Base-by-base conservation (phyloP, 2,888 invertebrate species). In the Steinernema carpocapsae region DNA sequence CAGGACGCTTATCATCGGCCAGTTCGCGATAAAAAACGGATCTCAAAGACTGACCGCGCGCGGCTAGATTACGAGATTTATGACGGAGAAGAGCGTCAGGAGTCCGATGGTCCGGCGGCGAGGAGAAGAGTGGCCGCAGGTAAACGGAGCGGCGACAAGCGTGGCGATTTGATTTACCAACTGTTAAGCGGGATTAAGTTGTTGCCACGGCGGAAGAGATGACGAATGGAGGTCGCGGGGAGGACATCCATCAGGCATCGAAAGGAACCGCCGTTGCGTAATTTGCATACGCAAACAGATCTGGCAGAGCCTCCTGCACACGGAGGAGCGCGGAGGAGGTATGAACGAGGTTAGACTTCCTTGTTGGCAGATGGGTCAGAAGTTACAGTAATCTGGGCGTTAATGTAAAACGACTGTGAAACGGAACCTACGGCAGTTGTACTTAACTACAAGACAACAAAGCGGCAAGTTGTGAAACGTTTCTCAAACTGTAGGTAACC, bases 51-150 rank as follows among this genome's bases (percentile, higher is more conserved):
- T 10, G 56, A 56, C 56, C 56, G 56, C 56, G 56, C 56, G 26
- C 56, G 48, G n/a, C 14, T 43, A 22, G 56, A 56, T 56, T 56
- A 24, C 56, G 56, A 56, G 56, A 56, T 56, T 56, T 56, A 56
- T 17, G 56, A 26, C 12, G 26, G 56, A 6, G 6, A 19, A 51
- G 51, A n/a, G n/a, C n/a, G n/a, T n/a, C n/a, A n/a, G 12, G 12
- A 19, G 51, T 6, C 48, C 48, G n/a, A 4, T n/a, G 48, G 48
- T 56, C 14, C 12, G 51, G 51, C 51, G 14, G 7, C 43, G 43
- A 7, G 43, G 43, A 43, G n/a, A n/a, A n/a, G 43, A 43, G 43
- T 14, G 43, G 10, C 43, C 43, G 43, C 43, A 43, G 43, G 43
- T 43, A 43, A 43, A 43, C 56, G 56, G 56, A 17, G n/a, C n/a